phyloP scores from a whole-genome alignment of 1,140 invertebrate genomes.

The Cydia splendana region DNA sequence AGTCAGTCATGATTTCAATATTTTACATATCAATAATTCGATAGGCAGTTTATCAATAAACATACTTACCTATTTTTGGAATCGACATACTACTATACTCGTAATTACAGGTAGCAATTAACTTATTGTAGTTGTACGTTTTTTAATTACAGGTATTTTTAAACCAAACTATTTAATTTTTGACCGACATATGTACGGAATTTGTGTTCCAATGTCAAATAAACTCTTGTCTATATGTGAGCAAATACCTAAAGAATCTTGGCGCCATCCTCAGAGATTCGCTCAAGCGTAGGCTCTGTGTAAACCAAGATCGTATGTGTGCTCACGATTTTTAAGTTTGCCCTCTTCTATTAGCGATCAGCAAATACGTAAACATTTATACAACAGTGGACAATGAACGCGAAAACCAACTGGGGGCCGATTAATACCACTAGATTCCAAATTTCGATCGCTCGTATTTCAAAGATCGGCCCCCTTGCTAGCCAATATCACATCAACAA shows the following conservation, averaged over 20 bases:
- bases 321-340: constrained; percentile 57
- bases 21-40: no score
- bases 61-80: no score
- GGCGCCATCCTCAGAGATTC: constrained; percentile 53
- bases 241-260: constrained; percentile 45
- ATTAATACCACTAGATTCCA: no score
- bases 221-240: neutral
- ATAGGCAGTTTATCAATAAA: no score
- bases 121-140: neutral
- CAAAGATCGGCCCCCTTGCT: no score
- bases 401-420: neutral
- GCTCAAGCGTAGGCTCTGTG: constrained; percentile 47
- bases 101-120: neutral
- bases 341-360: constrained; percentile 43
- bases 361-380: constrained; percentile 35
- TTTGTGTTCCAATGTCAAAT: neutral
- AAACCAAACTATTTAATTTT: neutral
- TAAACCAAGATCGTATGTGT: constrained; percentile 53
- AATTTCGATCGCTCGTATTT: no score
- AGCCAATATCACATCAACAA: no score
- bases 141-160: no score
- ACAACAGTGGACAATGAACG: constrained; percentile 30
- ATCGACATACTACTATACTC: no score
- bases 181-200: neutral
- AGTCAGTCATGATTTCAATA: no score